Base-by-base conservation (phyloP, 2,888 invertebrate genomes). In the Monochamus alternatus region DNA sequence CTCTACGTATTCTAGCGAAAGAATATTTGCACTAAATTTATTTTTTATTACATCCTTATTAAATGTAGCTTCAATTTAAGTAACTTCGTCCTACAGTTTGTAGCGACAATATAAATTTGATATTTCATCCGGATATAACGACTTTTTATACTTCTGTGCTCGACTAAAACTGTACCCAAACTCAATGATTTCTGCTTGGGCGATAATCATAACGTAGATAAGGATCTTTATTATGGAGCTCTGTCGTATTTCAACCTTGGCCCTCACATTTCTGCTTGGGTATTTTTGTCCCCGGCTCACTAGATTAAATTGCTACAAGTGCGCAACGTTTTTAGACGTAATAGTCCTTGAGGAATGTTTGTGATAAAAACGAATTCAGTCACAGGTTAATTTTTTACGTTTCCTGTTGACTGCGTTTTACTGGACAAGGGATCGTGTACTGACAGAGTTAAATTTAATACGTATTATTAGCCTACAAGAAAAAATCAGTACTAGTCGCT, bases 121-220 rank as follows among this genome's bases (percentile, higher is more conserved):
- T 44, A 47, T 65, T 65, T 65, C 47, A 44, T 51, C 12, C 47
- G 43, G 22, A 22, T 65, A 51, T 65, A 22, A 63, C 43, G 64
- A 44, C 65, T 66, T 30, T 32, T 43, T 66, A 52, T 66, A 52
- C 52, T 52, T 44, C 38, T n/a, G 66, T 31, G 44, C 44, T 47
- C 31, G 44, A 65, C 44, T 65, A 47, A 32, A 66, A 66, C 52
- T 66, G 66, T 52, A 66, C 73, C 60, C 52, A 67, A 66, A 66
- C 66, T 62, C 59, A 73, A 67, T 62, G 66, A 60, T 73, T 73
- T 73, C 73, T 60, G 66, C 73, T 66, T 73, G 60, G 43, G 31
- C 64, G 51, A 52, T 52, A 73, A 73, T 73, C 73, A 47, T 66
- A 73, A 73, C 66, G 47, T 59, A 73, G 73, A 73, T 73, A 73